Conservation (phyloP, 2,797 vertebrate species). For the Sebastes umbrosus region DNA sequence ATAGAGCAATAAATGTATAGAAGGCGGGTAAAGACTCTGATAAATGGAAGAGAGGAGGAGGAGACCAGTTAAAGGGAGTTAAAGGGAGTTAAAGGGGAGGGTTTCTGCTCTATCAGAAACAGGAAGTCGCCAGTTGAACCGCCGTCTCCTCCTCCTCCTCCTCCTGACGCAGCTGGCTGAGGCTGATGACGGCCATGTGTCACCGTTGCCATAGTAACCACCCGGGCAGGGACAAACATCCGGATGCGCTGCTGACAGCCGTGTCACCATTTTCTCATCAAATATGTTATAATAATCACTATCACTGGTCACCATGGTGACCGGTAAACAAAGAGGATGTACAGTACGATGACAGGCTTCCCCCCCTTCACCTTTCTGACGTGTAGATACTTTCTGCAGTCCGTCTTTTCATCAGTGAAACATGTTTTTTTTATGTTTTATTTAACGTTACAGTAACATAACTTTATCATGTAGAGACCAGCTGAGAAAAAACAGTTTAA, state of each 20-base stretch:
- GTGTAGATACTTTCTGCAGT: neutral
- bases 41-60: neutral
- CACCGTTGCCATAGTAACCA: slow-evolving; percentile 62
- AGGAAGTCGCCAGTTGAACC: slow-evolving; percentile 79
- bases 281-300: neutral
- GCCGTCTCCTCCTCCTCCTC: slow-evolving; percentile 17
- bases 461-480: neutral
- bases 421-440: neutral
- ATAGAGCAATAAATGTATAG: slow-evolving; percentile 32
- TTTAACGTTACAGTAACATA: too few species aligned
- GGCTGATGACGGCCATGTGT: slow-evolving; percentile 52
- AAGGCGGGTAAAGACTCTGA: neutral
- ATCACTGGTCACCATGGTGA: neutral
- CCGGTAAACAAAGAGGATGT: neutral
- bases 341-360: neutral
- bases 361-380: neutral
- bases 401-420: too few species aligned
- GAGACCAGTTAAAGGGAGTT: neutral
- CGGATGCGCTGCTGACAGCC: slow-evolving; percentile 4
- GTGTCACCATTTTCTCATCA: slow-evolving; percentile 1
- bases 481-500: neutral
- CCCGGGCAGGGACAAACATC: slow-evolving; percentile 61
- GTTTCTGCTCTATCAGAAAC: slow-evolving; percentile 65
- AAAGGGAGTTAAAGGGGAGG: neutral
- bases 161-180: slow-evolving; percentile 69